These are phyloP conservation scores for Piprites chloris DNA, from an alignment of 2,113 vertebrate species.

Conservation along the genomic window DNA sequence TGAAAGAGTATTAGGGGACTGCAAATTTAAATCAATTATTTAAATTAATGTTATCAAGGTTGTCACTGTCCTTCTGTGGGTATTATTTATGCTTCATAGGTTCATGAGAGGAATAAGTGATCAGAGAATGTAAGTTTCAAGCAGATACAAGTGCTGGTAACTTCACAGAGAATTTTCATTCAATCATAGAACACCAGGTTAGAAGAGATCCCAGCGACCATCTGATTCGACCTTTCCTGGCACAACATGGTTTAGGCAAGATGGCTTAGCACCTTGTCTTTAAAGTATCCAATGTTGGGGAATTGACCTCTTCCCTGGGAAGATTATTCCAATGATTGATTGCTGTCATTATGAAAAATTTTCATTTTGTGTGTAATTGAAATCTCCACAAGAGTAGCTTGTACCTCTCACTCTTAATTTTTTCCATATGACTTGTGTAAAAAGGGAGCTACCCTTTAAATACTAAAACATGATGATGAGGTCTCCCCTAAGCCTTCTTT, in stretches of 20 bases:
- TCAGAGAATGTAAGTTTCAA: background rate
- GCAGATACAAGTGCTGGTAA: background rate
- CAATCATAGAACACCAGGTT: background rate
- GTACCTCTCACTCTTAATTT: background rate
- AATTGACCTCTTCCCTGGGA: too few relatives aligned
- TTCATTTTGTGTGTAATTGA: background rate
- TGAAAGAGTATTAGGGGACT: background rate
- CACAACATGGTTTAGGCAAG: background rate
- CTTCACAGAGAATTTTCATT: background rate
- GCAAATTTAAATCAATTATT: background rate
- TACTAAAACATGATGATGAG: background rate
- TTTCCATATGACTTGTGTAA: background rate
- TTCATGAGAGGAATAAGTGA: background rate
- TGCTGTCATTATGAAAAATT: background rate
- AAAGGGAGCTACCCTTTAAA: background rate
- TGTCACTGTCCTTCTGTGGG: background rate
- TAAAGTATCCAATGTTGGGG: background rate
- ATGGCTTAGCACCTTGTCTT: background rate
- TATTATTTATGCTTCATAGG: background rate
- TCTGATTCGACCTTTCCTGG: background rate
- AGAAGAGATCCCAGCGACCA: background rate
- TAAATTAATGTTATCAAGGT: background rate
- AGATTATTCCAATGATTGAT: background rate
- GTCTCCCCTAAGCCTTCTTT: background rate
- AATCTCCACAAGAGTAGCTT: background rate